phyloP scores from a whole-genome alignment of 1,140 invertebrate species.

The Drosophila bocki region DNA sequence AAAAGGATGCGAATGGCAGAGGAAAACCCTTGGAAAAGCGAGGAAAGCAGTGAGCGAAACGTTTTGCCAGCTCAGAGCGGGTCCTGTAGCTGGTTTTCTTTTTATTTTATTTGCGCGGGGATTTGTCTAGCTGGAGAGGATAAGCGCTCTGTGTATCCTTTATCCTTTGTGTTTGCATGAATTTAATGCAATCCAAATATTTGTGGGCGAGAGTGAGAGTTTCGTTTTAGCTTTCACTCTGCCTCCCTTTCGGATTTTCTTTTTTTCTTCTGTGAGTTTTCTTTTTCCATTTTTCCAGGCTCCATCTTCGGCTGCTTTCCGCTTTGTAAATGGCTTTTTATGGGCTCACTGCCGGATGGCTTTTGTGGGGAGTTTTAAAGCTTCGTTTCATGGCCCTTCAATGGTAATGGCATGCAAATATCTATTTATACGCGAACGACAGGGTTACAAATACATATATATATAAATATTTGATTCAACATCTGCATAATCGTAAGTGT shows the following conservation, averaged over 20 bases:
- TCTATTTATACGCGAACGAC: slow-evolving; percentile 25
- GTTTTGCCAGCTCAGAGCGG: slow-evolving; percentile 43
- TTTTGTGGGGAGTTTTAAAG: slow-evolving; percentile 56
- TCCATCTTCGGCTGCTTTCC: slow-evolving; percentile 44
- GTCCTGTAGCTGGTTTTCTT: slow-evolving; percentile 62
- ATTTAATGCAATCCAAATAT: slow-evolving; percentile 84
- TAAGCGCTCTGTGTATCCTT: slow-evolving; percentile 77
- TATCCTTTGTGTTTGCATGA: slow-evolving; percentile 82
- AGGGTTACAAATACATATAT: slow-evolving; percentile 1
- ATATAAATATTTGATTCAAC: slow-evolving; percentile 6
- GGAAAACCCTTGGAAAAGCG: slow-evolving; percentile 36
- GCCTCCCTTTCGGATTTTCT: slow-evolving; percentile 1
- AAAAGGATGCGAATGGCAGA: slow-evolving; percentile 67
- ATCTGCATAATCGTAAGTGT: slow-evolving; percentile 42
- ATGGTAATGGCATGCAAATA: slow-evolving; percentile 50
- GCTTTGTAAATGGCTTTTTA: slow-evolving; percentile 77
- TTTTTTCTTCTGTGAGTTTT: not conserved
- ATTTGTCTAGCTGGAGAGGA: slow-evolving; percentile 77
- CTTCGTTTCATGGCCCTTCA: slow-evolving; percentile 34
- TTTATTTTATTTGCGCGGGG: slow-evolving; percentile 75
- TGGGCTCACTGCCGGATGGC: slow-evolving; percentile 57
- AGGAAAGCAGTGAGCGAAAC: slow-evolving; percentile 28
- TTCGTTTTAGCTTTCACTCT: slow-evolving; percentile 25
- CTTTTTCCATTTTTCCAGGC: not conserved
- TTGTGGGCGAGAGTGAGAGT: slow-evolving; percentile 68